Conservation (phyloP, 2,797 vertebrate genomes). For the Poecilia picta region DNA sequence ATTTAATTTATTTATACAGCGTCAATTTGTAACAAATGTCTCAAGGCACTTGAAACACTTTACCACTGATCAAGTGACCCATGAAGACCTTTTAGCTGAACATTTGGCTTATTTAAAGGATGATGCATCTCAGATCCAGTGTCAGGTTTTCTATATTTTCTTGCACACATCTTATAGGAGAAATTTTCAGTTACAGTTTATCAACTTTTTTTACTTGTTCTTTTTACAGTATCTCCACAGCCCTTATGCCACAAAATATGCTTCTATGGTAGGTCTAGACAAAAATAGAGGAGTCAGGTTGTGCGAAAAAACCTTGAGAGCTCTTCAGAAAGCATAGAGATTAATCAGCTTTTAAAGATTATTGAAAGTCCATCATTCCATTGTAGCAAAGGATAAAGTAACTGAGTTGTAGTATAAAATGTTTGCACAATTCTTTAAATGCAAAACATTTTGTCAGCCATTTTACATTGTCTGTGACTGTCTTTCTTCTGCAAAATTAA, state of each 20-base stretch:
- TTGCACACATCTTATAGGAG: background rate
- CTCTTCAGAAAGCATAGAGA: background rate
- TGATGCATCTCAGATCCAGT: background rate
- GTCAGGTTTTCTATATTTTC: background rate
- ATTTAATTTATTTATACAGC: background rate
- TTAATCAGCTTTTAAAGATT: background rate
- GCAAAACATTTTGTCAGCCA: background rate
- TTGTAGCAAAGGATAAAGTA: background rate
- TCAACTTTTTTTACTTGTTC: too few relatives aligned
- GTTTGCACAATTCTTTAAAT: background rate
- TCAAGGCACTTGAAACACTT: background rate
- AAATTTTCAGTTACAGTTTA: background rate
- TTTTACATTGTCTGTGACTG: background rate
- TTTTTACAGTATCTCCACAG: too few relatives aligned
- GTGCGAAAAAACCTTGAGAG: too few relatives aligned
- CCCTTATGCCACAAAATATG: too few relatives aligned
- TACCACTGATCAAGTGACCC: background rate
- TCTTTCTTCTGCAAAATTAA: background rate
- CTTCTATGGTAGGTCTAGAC: too few relatives aligned
- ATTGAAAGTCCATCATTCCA: background rate
- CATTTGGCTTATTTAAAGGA: background rate
- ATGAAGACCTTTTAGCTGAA: background rate
- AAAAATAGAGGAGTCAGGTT: background rate
- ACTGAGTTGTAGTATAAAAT: background rate
- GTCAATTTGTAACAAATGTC: background rate